Base-by-base conservation (phyloP, 2,797 vertebrate genomes). In the Phoeniculus purpureus region DNA sequence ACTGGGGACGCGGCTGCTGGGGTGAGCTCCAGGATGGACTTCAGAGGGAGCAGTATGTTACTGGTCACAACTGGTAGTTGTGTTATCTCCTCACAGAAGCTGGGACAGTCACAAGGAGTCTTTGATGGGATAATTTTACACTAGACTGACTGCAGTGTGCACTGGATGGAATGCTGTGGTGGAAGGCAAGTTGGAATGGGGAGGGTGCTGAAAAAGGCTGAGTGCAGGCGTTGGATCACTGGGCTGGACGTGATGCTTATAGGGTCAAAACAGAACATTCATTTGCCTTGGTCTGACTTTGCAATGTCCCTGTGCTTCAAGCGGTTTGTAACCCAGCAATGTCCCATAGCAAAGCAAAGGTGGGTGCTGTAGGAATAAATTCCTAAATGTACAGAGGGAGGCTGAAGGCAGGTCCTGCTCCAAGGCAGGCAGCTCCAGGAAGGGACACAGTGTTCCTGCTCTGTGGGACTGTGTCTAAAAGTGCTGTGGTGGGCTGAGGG, bases 1-100 rank as follows among this genome's bases (percentile, higher is more conserved):
- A 3, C 34, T 78, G 55, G n/a, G 31, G 32, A 25, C 0, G 3
- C 1, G 3, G 45, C 81, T 85, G 60, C 64, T 0, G 1, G 3
- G 10, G 32, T 0, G 0, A 27, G 82, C 68, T 76, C 56, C 72
- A 51, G 20, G 37, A 17, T 51, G 27, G 56, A 15, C n/a, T 65
- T 74, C 47, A 65, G 43, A 74, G 61, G 50, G 18, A 79, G 12
- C 15, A n/a, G 17, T 6, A 19, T 0, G 1, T 70, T 71, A 31
- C 26, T 64, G 56, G 20, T 55, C 67, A 76, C 45, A 56, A 10
- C 4, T 55, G 67, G 31, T 37, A 15, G 8, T 26, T n/a, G 29
- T 29, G 32, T 27, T 9, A 2, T 19, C 54, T 76, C 43, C 72
- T 56, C 3, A 15, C 7, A 64, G 56, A 73, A 84, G 45, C 52